Evolutionary conservation across 1,140 invertebrate species (phyloP).

Genomic region (Habropoda laboriosa): DNA sequence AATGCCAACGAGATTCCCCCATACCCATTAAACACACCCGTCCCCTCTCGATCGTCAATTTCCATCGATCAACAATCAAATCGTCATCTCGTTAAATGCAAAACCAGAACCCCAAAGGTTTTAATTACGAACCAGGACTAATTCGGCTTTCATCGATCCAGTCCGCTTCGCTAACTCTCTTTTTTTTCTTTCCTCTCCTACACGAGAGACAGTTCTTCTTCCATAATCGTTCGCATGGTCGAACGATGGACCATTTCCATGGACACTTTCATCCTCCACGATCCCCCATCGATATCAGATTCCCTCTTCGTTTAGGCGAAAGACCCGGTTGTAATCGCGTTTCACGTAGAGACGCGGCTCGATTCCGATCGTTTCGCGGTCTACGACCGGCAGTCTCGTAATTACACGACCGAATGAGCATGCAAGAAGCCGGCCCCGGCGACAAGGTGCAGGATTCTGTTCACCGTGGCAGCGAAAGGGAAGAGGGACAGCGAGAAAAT

Average conservation of each 20-base stretch:
- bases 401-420: conserved; percentile 67
- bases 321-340: not conserved
- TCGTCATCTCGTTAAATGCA: not conserved
- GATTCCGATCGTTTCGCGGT: conserved; percentile 23
- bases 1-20: not conserved
- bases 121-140: not conserved
- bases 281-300: not conserved
- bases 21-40: not conserved
- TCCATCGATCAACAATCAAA: conserved; percentile 6
- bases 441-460: conserved; percentile 43
- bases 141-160: conserved; percentile 5
- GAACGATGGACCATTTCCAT: too few relatives aligned
- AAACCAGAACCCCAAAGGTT: not conserved
- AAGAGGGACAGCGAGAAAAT: conserved; percentile 57
- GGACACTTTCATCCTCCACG: not conserved
- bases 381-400: conserved; percentile 41
- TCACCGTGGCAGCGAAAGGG: not conserved
- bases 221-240: not conserved
- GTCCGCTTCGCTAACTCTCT: not conserved
- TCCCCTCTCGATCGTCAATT: not conserved
- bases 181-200: not conserved
- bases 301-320: not conserved
- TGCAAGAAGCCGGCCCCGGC: conserved; percentile 53
- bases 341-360: conserved; percentile 15
- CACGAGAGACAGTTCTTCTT: not conserved